A percentile compares a stretch with the other conserved stretches of the same genome.
phyloP scores from a whole-genome alignment of 1,140 invertebrate genomes.

The Zaprionus davidi region DNA sequence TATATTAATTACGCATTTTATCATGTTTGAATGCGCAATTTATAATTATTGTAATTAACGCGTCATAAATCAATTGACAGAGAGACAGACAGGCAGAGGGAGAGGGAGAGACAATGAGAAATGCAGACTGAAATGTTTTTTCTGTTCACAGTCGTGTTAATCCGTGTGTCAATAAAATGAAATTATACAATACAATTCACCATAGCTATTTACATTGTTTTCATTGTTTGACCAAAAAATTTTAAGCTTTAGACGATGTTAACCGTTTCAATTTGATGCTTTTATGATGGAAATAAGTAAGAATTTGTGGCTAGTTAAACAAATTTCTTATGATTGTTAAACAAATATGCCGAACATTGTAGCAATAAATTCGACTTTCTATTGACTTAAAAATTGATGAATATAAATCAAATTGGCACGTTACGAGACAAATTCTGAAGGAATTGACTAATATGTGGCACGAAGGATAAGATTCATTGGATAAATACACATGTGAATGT shows the following conservation, averaged over 20 bases:
- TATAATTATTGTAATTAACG: constrained; percentile 59
- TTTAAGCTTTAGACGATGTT: background rate
- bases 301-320: background rate
- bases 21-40: constrained; percentile 22
- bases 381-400: background rate
- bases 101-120: background rate
- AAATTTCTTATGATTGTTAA: background rate
- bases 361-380: background rate
- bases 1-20: constrained; percentile 61
- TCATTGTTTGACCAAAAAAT: background rate
- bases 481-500: constrained; percentile 20
- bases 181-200: background rate
- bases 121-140: background rate
- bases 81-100: background rate
- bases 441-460: constrained; percentile 43
- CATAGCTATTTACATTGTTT: background rate
- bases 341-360: too few relatives aligned
- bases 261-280: background rate
- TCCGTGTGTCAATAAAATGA: background rate
- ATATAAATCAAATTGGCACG: constrained; percentile 23
- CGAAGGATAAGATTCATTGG: constrained; percentile 39
- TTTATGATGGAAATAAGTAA: background rate
- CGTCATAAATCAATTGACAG: constrained; percentile 64
- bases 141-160: background rate
- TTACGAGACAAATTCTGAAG: constrained; percentile 11